phyloP scores from a whole-genome alignment of 2,797 vertebrate genomes.

The Acanthurus tractus region DNA sequence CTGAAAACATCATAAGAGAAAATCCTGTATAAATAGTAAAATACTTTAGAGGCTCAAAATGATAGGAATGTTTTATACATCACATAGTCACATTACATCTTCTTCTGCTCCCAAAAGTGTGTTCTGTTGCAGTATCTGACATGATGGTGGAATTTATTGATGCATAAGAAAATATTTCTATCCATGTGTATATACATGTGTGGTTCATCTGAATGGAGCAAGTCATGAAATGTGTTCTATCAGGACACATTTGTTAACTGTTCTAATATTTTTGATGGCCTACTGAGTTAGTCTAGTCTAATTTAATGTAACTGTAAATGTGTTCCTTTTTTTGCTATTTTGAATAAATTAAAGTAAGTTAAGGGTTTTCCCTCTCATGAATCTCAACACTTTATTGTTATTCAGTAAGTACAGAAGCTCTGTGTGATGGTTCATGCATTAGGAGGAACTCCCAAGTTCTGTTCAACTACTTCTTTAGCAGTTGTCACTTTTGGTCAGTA shows the following conservation, averaged over 20 bases:
- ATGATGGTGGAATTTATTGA: not conserved
- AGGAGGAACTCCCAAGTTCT: not conserved
- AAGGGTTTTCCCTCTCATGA: not conserved
- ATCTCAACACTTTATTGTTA: not conserved
- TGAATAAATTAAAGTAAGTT: not conserved
- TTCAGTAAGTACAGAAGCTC: not conserved
- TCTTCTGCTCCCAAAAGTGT: not conserved
- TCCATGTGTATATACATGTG: not conserved
- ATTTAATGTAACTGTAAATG: not conserved
- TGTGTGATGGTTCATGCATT: not conserved
- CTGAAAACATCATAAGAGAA: too few species aligned
- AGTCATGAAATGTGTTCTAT: not conserved
- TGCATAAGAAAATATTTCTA: not conserved
- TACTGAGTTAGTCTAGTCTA: not conserved
- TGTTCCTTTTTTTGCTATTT: not conserved
- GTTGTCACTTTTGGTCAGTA: slow-evolving; percentile 20
- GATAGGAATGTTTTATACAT: not conserved
- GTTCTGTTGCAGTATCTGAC: not conserved
- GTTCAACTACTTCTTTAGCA: slow-evolving; percentile 1
- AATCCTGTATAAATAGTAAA: too few species aligned
- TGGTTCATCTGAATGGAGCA: not conserved
- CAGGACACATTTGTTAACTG: not conserved
- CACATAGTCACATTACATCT: not conserved
- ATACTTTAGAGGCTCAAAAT: not conserved
- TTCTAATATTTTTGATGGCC: not conserved